Evolutionary conservation across 2,888 invertebrate species (phyloP).

Genomic region (Drosophila nigricruria): DNA sequence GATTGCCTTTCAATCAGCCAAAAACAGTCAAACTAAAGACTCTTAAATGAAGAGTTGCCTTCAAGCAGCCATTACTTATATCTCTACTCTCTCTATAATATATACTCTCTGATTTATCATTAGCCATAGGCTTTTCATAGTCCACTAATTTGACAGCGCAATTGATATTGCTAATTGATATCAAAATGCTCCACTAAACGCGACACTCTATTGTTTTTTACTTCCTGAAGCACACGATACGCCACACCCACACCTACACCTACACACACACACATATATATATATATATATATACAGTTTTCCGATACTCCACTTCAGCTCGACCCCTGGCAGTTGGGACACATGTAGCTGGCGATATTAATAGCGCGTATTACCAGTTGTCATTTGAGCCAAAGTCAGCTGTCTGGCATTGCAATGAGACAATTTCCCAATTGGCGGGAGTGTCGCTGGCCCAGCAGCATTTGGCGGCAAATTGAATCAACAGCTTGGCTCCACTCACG

Average conservation of each 20-base stretch:
- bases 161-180: constrained; percentile 26
- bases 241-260: constrained; percentile 38
- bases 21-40: background rate
- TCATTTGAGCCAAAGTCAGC: constrained; percentile 72
- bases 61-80: background rate
- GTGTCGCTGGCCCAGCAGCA: constrained; percentile 48
- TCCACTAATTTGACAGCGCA: constrained; percentile 6
- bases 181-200: constrained; percentile 13
- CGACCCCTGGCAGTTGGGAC: constrained; percentile 35
- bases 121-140: background rate
- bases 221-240: constrained; percentile 35
- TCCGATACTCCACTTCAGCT: constrained; percentile 3
- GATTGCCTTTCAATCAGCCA: background rate
- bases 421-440: constrained; percentile 73
- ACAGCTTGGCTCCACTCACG: constrained; percentile 26
- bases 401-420: constrained; percentile 72
- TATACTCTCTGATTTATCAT: background rate
- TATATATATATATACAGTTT: background rate
- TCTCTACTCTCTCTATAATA: background rate
- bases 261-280: background rate
- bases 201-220: constrained; percentile 13
- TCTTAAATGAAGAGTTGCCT: background rate
- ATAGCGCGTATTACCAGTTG: constrained; percentile 77
- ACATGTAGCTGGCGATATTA: constrained; percentile 64
- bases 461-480: constrained; percentile 63